Evolutionary conservation across 2,797 vertebrate genomes (phyloP).

Genomic region (Pampus argenteus): DNA sequence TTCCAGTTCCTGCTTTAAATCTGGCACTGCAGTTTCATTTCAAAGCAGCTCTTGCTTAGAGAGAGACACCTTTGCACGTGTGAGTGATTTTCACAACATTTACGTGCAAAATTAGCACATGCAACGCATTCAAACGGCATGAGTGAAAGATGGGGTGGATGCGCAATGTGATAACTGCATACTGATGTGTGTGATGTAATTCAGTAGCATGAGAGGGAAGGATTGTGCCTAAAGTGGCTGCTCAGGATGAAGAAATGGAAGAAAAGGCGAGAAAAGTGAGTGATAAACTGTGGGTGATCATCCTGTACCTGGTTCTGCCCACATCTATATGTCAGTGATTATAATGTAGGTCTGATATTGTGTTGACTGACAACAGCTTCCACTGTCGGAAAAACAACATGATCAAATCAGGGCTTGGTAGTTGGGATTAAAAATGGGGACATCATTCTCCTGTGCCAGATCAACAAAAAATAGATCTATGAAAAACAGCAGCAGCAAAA

Average conservation of each 20-base stretch:
- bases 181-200: constrained; percentile 28
- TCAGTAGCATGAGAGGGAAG: constrained; percentile 15
- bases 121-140: not conserved
- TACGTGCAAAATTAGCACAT: constrained; percentile 33
- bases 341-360: not conserved
- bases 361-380: too few relatives aligned
- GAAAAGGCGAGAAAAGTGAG: not conserved
- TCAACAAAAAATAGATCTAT: not conserved
- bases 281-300: not conserved
- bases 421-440: not conserved
- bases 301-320: not conserved
- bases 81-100: constrained; percentile 24
- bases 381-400: not conserved
- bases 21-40: constrained; percentile 9
- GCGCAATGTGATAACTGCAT: constrained; percentile 9
- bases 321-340: not conserved
- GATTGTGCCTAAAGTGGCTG: not conserved
- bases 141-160: constrained; percentile 18
- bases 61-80: constrained; percentile 17
- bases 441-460: not conserved
- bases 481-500: too few relatives aligned
- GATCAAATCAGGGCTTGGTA: not conserved
- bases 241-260: not conserved
- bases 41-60: not conserved
- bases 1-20: constrained; percentile 25